Evolutionary conservation across 2,797 vertebrate species (phyloP), one percentile per base, ranked within the genome.

Genomic region (Platalea minor): DNA sequence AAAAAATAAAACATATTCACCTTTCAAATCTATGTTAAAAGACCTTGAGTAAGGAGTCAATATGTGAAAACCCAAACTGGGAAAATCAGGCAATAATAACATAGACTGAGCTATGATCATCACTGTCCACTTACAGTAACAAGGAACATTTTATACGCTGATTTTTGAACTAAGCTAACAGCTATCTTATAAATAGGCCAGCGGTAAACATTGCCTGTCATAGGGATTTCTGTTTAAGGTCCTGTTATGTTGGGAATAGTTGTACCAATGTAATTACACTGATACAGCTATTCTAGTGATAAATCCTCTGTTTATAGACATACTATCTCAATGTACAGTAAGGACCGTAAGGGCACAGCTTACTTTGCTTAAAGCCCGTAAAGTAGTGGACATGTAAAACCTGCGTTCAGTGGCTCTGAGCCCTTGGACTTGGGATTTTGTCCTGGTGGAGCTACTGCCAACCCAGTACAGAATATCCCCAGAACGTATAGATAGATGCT

Each of bases 1-100:
- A 95, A 97, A 96, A 98, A 98, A 98, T 98, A 98, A 98, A 98
- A 97, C 97, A 95, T 98, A 98, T 98, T 98, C 98, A 98, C 98
- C 97, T 98, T 98, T 98, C 97, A 98, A 98, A 97, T 96, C 96
- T 97, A 98, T 97, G 92, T 97, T 98, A 98, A 98, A 96, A 93
- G 93, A 84, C 72, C 91, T 96, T 95, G 95, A 96, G 88, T 97
- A 96, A 97, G 94, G 63, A 96, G 85, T 97, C 95, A 59, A 93
- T 96, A 96, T 96, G 83, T 96, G 89, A 91, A 92, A 95, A 88
- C 21, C 11, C 70, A 48, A 89, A 86, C 73, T 94, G 95, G 84
- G 86, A 93, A 81, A 95, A 91, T 94, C 92, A 94, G 96, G 92
- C 96, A 96, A 95, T 97, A 96, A 95, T 95, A 97, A 96, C 95